These are phyloP conservation scores for Lates calcarifer DNA, from an alignment of 2,113 vertebrate species.

Conservation along the genomic window DNA sequence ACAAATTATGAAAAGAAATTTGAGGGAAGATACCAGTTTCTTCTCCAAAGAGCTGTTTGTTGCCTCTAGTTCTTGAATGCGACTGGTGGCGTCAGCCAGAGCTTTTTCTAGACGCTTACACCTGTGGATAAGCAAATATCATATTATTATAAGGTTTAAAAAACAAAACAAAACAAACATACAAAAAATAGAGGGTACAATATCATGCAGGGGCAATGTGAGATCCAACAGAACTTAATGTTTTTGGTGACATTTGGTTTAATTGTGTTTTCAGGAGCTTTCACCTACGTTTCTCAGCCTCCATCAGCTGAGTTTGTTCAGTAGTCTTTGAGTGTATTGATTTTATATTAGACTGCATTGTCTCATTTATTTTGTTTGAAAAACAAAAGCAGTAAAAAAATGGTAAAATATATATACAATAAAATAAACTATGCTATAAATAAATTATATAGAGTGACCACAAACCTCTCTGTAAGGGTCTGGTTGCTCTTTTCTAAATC, in stretches of 20 bases:
- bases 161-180: background rate
- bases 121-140: slow-evolving; percentile 75
- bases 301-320: too few species aligned
- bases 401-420: background rate
- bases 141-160: background rate
- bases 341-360: background rate
- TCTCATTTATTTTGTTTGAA: background rate
- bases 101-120: slow-evolving; percentile 90
- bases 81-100: slow-evolving; percentile 87
- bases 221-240: too few species aligned
- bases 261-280: too few species aligned
- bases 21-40: slow-evolving; percentile 85
- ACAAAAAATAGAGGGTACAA: background rate
- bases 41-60: slow-evolving; percentile 89
- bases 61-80: slow-evolving; percentile 88
- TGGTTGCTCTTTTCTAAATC: slow-evolving; percentile 89
- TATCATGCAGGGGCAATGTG: too few species aligned
- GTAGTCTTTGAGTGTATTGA: too few species aligned
- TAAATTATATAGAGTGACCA: background rate
- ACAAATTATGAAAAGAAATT: background rate
- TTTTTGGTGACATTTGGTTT: too few species aligned
- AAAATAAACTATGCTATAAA: background rate
- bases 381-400: background rate
- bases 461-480: slow-evolving; percentile 88
- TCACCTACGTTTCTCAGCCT: too few species aligned